Evolutionary conservation across 2,888 invertebrate genomes (phyloP).

Genomic region (Phymatocera aterrima): DNA sequence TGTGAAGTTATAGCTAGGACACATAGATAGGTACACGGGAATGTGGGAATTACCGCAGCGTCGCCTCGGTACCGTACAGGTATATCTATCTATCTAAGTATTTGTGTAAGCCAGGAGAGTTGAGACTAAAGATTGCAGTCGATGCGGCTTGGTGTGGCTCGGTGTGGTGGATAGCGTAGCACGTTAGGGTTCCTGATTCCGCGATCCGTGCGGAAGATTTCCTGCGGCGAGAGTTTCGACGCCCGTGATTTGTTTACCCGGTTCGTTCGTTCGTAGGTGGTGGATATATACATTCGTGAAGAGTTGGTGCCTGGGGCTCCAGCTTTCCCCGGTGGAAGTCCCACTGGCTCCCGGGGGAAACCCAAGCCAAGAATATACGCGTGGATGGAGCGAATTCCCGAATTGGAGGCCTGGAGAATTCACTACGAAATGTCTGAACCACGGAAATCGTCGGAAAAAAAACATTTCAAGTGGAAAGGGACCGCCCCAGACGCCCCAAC

Average conservation of each 20-base stretch:
- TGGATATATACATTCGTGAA: slow-evolving; percentile 5
- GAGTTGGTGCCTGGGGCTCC: slow-evolving; percentile 14
- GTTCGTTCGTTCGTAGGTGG: slow-evolving; percentile 29
- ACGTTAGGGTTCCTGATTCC: too few species aligned
- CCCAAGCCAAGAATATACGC: slow-evolving; percentile 39
- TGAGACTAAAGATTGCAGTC: slow-evolving; percentile 5
- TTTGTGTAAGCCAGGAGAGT: neutral
- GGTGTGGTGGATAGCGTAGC: too few species aligned
- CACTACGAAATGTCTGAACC: slow-evolving; percentile 43
- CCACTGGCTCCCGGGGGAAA: slow-evolving; percentile 31
- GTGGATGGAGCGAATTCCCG: slow-evolving; percentile 41
- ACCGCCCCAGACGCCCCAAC: neutral
- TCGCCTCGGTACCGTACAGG: neutral
- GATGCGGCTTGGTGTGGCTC: too few species aligned
- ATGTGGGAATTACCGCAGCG: too few species aligned
- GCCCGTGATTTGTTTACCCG: slow-evolving; percentile 43
- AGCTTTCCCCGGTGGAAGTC: slow-evolving; percentile 23
- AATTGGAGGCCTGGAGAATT: slow-evolving; percentile 36
- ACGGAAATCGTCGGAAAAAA: slow-evolving; percentile 41
- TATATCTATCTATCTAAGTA: neutral
- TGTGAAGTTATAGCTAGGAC: neutral
- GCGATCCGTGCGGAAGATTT: slow-evolving; percentile 5
- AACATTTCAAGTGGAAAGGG: slow-evolving; percentile 32
- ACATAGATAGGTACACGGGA: neutral
- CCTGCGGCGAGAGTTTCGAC: slow-evolving; percentile 22